Conservation (phyloP, 2,888 invertebrate genomes). For the Stictocephala bisonia region DNA sequence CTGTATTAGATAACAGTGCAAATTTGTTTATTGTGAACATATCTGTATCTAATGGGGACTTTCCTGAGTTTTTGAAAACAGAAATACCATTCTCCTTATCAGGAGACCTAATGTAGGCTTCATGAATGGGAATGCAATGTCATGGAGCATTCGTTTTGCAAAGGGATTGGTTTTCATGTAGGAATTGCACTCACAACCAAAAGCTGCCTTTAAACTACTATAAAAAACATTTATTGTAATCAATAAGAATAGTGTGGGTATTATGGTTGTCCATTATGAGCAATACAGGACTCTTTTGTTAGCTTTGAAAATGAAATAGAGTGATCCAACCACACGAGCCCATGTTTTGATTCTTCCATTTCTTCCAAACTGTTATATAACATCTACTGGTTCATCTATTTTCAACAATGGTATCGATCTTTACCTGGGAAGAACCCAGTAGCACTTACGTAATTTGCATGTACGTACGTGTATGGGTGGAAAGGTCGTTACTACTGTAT, state of each 20-base stretch:
- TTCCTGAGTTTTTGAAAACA: neutral
- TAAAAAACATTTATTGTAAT: constrained; percentile 56
- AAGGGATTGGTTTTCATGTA: constrained; percentile 2
- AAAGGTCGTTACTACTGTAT: too few species aligned
- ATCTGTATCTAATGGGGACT: constrained; percentile 54
- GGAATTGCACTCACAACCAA: constrained; percentile 57
- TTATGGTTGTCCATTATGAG: neutral
- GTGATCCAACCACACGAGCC: neutral
- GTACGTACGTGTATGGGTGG: too few species aligned
- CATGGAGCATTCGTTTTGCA: neutral
- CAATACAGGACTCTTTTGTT: neutral
- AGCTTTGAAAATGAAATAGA: neutral
- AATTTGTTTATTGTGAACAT: constrained; percentile 39
- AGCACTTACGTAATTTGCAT: too few species aligned
- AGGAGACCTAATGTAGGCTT: neutral
- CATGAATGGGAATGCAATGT: neutral
- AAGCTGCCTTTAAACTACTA: constrained; percentile 58
- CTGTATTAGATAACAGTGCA: neutral
- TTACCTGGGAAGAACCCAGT: constrained; percentile 62
- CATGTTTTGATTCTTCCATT: constrained; percentile 61
- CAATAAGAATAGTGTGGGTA: constrained; percentile 56
- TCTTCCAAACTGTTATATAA: constrained; percentile 55
- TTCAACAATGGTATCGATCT: constrained; percentile 61
- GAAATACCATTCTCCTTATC: neutral
- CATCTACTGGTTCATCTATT: constrained; percentile 52